phyloP scores from a whole-genome alignment of 2,888 invertebrate genomes.

The Apamea crenata region DNA sequence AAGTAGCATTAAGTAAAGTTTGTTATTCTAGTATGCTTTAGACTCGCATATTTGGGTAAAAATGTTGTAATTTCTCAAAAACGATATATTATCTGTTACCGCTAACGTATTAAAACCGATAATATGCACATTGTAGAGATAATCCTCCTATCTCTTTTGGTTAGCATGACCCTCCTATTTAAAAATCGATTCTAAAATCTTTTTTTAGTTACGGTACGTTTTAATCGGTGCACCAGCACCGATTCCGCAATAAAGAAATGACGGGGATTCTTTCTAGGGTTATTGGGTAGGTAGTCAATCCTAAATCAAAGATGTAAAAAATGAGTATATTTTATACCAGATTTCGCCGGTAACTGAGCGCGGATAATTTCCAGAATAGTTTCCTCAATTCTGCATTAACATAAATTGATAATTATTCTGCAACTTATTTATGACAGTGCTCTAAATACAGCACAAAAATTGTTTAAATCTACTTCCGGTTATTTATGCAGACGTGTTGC shows the following conservation, averaged over 20 bases:
- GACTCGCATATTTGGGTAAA: background rate
- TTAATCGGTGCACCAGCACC: background rate
- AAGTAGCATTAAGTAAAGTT: background rate
- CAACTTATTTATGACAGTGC: background rate
- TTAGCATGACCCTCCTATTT: background rate
- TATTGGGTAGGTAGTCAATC: background rate
- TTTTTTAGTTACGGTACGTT: background rate
- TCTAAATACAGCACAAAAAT: slow-evolving; percentile 6
- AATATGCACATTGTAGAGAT: background rate
- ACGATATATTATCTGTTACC: background rate
- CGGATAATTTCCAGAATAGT: slow-evolving; percentile 3
- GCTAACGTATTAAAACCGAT: background rate
- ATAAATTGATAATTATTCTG: background rate
- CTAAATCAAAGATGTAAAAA: background rate
- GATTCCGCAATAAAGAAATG: background rate
- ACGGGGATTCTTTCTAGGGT: background rate
- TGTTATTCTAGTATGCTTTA: slow-evolving; percentile 11
- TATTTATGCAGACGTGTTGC: slow-evolving; percentile 48
- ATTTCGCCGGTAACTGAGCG: background rate
- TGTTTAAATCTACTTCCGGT: slow-evolving; percentile 23
- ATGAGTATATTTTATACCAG: background rate
- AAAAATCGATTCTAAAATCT: background rate
- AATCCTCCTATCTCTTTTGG: background rate
- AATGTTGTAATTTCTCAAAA: background rate
- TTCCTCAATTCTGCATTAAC: background rate